phyloP scores from a whole-genome alignment of 2,797 vertebrate genomes.

The Adrianichthys oophorus region DNA sequence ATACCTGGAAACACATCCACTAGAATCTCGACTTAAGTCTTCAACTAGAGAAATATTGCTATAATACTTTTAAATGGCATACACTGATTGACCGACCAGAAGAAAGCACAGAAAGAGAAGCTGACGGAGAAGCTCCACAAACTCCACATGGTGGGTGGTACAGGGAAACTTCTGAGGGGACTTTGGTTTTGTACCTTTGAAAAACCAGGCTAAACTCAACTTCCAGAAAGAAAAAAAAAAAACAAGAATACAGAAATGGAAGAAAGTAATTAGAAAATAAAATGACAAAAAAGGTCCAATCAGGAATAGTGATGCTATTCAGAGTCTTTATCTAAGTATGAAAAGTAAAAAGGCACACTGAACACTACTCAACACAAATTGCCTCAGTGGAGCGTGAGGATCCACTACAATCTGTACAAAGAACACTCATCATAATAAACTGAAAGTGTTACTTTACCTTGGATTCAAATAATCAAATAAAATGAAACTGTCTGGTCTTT shows the following conservation, averaged over 20 bases:
- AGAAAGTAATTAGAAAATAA: slow-evolving; percentile 42
- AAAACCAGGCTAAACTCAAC: slow-evolving; percentile 79
- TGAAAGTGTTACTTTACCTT: slow-evolving; percentile 61
- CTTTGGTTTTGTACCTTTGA: slow-evolving; percentile 92
- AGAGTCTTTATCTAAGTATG: slow-evolving; percentile 76
- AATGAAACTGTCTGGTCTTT: slow-evolving; percentile 63
- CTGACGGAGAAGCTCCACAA: slow-evolving; percentile 70
- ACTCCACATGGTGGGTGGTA: slow-evolving; percentile 76
- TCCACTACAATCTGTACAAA: slow-evolving; percentile 85
- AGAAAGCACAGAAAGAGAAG: slow-evolving; percentile 31
- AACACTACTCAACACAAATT: slow-evolving; percentile 85
- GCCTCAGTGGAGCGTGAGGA: slow-evolving; percentile 45
- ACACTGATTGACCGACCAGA: slow-evolving; percentile 75
- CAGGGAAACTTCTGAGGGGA: slow-evolving; percentile 83
- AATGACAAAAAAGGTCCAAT: slow-evolving; percentile 49
- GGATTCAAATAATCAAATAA: slow-evolving; percentile 54
- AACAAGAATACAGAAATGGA: slow-evolving; percentile 26
- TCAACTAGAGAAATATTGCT: slow-evolving; percentile 94
- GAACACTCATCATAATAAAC: slow-evolving; percentile 75
- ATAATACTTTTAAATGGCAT: slow-evolving; percentile 89
- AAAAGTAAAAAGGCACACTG: slow-evolving; percentile 87
- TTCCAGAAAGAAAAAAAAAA: slow-evolving; percentile 37
- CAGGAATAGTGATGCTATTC: slow-evolving; percentile 56
- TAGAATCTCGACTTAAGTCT: slow-evolving; percentile 79
- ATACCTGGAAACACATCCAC: slow-evolving; percentile 78